Evolutionary conservation across 2,888 invertebrate species (phyloP), one percentile per base, ranked within the genome.

Genomic region (Diabrotica balteata): DNA sequence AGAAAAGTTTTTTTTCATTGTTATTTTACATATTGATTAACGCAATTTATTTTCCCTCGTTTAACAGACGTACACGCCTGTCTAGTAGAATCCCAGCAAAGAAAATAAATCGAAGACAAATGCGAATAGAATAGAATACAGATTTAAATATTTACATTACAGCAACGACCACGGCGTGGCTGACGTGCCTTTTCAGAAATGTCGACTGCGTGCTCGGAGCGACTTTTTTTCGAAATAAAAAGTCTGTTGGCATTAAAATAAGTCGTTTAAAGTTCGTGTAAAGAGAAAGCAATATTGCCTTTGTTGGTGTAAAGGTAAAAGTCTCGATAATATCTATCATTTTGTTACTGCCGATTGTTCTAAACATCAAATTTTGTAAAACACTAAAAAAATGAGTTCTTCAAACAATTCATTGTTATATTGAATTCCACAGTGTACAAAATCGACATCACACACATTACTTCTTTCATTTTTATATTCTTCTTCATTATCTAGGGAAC

Each of bases 121-220:
- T 32, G 32, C 32, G 32, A 32, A 42, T 7, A 43, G 32, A 17
- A 59, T 9, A 59, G n/a, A 57, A 10, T 57, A 49, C 49, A 47
- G 32, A 32, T 59, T 59, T 22, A 59, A 57, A 59, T 59, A 42
- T 59, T 32, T 59, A 59, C n/a, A 32, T 1, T 32, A 32, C 32
- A 0, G 4, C 32, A 32, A 32, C 32, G 32, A 32, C 32, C 9
- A 47, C 8, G 22, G 22, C 47, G 17, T 59, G 17, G 46, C 45
- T 47, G 47, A 32, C 54, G 43, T 57, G 57, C 57, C 44, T 57
- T 57, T 57, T 17, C 57, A 57, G 57, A 57, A 57, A 57, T 57
- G 44, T 57, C 57, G 57, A 57, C 17, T 57, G 57, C 46, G 57
- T 57, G 44, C 46, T 54, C n/a, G 7, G 8, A 54, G 42, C 42